Evolutionary conservation across 2,797 vertebrate genomes (phyloP).

Genomic region (Fundulus diaphanus): DNA sequence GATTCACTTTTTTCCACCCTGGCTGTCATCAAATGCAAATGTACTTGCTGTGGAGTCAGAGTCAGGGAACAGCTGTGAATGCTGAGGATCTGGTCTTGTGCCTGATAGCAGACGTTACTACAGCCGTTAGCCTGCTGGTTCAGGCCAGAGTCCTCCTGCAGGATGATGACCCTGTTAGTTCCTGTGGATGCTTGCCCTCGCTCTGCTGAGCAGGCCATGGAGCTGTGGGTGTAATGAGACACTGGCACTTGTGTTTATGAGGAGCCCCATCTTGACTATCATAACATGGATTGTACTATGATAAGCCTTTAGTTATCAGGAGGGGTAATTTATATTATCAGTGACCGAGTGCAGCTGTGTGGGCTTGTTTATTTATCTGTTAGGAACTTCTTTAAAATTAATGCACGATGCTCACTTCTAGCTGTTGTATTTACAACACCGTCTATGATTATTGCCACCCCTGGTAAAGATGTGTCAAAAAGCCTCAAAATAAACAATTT

Average conservation of each 20-base stretch:
- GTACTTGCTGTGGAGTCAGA: constrained; percentile 14
- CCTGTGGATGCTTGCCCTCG: constrained; percentile 41
- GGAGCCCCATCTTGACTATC: constrained; percentile 45
- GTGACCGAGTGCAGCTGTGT: constrained; percentile 11
- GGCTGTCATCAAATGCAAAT: constrained; percentile 36
- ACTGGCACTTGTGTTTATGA: constrained; percentile 64
- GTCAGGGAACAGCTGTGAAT: constrained; percentile 38
- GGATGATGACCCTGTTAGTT: constrained; percentile 58
- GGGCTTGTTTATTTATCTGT: constrained; percentile 16
- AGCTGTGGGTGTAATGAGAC: constrained; percentile 56
- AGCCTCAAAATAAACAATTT: neutral
- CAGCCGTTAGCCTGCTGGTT: constrained; percentile 23
- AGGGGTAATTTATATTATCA: constrained; percentile 60
- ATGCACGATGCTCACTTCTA: neutral
- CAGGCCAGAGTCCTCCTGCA: constrained; percentile 38
- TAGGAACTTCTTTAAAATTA: neutral
- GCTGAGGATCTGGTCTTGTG: constrained; percentile 38
- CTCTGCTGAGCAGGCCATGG: constrained; percentile 42
- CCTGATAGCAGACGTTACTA: constrained; percentile 30
- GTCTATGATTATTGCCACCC: neutral
- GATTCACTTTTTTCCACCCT: constrained; percentile 4
- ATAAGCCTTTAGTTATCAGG: constrained; percentile 47
- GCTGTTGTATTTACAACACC: neutral
- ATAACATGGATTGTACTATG: constrained; percentile 64
- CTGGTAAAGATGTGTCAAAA: neutral